Evolutionary conservation across 2,797 vertebrate genomes (phyloP).

Genomic region (Catamblyrhynchus diadema): DNA sequence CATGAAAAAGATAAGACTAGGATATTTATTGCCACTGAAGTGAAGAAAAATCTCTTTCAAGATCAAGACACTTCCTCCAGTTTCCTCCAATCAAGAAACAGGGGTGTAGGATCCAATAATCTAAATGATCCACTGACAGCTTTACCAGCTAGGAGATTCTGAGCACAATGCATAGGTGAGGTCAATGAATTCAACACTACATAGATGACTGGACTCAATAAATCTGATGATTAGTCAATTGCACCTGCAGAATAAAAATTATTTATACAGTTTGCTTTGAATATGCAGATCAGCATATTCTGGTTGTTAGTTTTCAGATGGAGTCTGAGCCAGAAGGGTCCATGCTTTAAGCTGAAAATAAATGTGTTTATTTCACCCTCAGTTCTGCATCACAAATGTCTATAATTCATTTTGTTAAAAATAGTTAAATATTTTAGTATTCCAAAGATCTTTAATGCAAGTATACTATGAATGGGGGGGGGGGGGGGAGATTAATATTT

Average conservation of each 20-base stretch:
- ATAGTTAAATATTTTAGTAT: neutral
- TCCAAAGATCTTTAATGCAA: neutral
- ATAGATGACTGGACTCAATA: neutral
- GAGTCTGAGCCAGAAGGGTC: neutral
- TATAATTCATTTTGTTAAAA: fast-evolving
- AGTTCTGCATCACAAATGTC: neutral
- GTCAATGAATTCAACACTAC: neutral
- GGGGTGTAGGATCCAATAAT: neutral
- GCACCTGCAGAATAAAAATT: neutral
- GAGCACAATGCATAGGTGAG: neutral
- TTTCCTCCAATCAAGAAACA: neutral
- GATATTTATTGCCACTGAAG: neutral
- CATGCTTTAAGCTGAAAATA: neutral
- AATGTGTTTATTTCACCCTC: neutral
- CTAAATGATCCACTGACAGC: neutral
- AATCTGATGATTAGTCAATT: neutral
- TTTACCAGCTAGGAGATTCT: neutral
- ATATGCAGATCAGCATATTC: neutral
- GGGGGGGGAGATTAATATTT: neutral
- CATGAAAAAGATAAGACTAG: neutral
- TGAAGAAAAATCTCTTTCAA: neutral
- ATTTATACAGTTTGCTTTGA: neutral
- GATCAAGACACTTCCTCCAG: neutral
- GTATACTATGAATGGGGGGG: fast-evolving
- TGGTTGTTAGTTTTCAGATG: neutral